Percentiles rank a stretch among this genome's conserved stretches.
Evolutionary conservation across 2,113 vertebrate genomes (phyloP).

Genomic region (Myodes glareolus): DNA sequence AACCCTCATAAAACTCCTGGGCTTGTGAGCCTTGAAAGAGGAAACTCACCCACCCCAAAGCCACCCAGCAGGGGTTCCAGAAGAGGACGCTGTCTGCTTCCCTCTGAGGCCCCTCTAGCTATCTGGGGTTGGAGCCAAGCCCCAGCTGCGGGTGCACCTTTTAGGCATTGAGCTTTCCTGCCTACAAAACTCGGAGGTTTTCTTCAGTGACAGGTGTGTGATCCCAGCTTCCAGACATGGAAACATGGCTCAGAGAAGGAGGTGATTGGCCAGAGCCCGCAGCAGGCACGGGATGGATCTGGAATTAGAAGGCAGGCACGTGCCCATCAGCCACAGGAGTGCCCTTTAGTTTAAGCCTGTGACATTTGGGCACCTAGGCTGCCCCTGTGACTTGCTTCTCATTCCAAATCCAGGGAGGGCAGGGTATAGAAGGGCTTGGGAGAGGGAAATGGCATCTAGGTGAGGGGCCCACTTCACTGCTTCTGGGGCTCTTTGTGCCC

Average conservation of each 20-base stretch:
- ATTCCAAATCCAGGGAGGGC: neutral
- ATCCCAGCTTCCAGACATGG: neutral
- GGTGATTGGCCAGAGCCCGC: neutral
- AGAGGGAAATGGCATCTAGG: neutral
- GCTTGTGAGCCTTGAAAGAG: neutral
- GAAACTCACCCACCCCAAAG: neutral
- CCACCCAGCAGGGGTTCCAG: neutral
- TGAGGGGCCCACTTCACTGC: neutral
- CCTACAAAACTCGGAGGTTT: neutral
- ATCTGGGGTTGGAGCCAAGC: neutral
- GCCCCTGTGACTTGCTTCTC: neutral
- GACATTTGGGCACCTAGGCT: neutral
- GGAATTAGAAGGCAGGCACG: neutral
- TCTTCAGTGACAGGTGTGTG: neutral
- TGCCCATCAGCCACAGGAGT: neutral
- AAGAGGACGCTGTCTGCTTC: neutral
- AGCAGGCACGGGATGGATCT: neutral
- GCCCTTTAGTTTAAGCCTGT: neutral
- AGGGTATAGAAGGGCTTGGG: neutral
- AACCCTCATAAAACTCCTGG: conserved; percentile 20
- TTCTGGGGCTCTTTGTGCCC: neutral
- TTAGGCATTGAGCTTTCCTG: neutral
- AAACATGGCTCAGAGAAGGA: neutral
- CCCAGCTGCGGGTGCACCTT: neutral
- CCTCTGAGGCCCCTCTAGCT: neutral